phyloP scores from a whole-genome alignment of 2,888 invertebrate genomes.

The Diabrotica balteata region DNA sequence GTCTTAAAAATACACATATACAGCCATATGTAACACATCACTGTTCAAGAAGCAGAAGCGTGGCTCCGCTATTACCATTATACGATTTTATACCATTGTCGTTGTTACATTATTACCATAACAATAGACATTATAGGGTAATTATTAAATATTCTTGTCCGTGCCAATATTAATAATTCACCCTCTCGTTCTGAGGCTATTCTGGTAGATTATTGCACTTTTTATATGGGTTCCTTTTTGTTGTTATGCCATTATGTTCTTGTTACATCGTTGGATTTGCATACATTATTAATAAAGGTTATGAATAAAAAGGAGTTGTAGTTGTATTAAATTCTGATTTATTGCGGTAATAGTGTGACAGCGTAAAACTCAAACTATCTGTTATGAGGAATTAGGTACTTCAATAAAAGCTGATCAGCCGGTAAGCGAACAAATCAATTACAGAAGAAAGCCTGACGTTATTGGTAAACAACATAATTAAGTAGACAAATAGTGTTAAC shows the following conservation, averaged over 20 bases:
- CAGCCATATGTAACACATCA: constrained; percentile 40
- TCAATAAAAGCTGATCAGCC: constrained; percentile 8
- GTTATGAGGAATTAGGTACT: constrained; percentile 5
- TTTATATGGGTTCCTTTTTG: constrained; percentile 49
- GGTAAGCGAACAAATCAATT: too few species aligned
- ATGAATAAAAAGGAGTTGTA: constrained; percentile 30
- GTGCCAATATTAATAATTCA: constrained; percentile 52
- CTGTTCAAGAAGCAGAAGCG: constrained; percentile 35
- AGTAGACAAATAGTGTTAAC: too few species aligned
- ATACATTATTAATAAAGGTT: constrained; percentile 32
- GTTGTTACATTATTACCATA: constrained; percentile 51
- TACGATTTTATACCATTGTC: constrained; percentile 34
- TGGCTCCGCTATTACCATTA: constrained; percentile 35
- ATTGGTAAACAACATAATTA: too few species aligned
- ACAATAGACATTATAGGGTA: constrained; percentile 58
- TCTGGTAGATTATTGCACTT: constrained; percentile 50
- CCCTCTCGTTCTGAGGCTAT: constrained; percentile 43
- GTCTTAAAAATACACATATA: constrained; percentile 27
- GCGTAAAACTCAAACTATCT: constrained; percentile 8
- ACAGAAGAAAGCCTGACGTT: too few species aligned
- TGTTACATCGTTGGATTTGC: constrained; percentile 35
- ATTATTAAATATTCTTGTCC: constrained; percentile 56
- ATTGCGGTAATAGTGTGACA: constrained; percentile 26
- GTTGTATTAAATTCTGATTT: constrained; percentile 35
- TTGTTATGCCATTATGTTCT: constrained; percentile 36